phyloP scores from a whole-genome alignment of 2,888 invertebrate genomes.

The Allacma fusca region DNA sequence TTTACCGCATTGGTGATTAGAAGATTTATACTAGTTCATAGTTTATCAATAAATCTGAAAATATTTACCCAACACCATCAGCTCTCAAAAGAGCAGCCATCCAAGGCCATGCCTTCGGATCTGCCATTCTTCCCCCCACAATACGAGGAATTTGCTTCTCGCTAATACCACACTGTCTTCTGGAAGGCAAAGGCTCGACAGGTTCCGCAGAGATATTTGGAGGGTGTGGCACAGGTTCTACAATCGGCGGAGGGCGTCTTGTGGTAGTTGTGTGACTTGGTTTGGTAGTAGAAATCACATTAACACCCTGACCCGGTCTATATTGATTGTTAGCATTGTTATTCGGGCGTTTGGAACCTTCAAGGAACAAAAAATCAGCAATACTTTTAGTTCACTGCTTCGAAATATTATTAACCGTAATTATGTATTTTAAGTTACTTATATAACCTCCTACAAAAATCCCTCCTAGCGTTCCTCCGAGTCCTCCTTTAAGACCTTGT shows the following conservation, averaged over 20 bases:
- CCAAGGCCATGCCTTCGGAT: constrained; percentile 80
- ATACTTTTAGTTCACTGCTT: no score
- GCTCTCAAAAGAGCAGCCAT: constrained; percentile 68
- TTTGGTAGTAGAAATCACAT: not conserved
- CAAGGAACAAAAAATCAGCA: not conserved
- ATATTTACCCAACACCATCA: constrained; percentile 50
- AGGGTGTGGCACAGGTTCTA: constrained; percentile 10
- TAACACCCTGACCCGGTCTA: not conserved
- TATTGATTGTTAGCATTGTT: not conserved
- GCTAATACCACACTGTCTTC: constrained; percentile 68
- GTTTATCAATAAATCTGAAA: not conserved
- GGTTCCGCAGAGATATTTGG: constrained; percentile 24
- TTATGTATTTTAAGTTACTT: not conserved
- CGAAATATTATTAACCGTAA: no score
- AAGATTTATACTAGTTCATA: no score
- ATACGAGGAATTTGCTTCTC: constrained; percentile 68
- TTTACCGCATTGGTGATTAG: no score
- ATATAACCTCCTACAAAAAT: not conserved
- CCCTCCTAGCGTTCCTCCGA: constrained; percentile 34
- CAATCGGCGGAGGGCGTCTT: constrained; percentile 20
- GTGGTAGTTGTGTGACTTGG: constrained; percentile 17
- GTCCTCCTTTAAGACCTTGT: constrained; percentile 41
- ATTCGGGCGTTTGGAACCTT: not conserved
- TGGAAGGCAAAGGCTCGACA: constrained; percentile 16
- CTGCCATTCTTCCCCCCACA: constrained; percentile 72